These are phyloP conservation scores for Callitettix versicolor DNA, from an alignment of 1,140 invertebrate genomes.

Conservation along the genomic window DNA sequence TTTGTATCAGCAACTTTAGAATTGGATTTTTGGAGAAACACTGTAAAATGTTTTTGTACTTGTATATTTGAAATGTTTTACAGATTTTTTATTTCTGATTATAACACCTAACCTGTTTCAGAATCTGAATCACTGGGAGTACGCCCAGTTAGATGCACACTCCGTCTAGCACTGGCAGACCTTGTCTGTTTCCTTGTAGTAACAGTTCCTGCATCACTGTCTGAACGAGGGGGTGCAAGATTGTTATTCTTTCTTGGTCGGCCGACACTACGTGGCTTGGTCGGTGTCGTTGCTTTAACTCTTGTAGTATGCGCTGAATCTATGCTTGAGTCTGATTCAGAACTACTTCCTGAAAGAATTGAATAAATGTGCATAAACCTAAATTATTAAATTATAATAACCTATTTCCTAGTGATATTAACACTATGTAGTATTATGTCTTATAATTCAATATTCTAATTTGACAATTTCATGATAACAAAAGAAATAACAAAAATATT, in stretches of 20 bases:
- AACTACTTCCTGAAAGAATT: slow-evolving; percentile 20
- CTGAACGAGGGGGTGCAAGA: slow-evolving; percentile 20
- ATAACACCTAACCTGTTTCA: slow-evolving; percentile 42
- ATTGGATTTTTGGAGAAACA: no score
- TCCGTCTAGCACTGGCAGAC: slow-evolving; percentile 34
- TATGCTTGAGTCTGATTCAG: slow-evolving; percentile 21
- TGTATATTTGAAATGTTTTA: no score
- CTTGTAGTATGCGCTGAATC: slow-evolving; percentile 9
- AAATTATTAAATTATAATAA: no score
- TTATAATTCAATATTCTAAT: no score
- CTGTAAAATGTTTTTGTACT: no score
- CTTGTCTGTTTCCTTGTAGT: slow-evolving; percentile 37
- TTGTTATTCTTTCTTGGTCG: slow-evolving; percentile 20
- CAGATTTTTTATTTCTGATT: no score
- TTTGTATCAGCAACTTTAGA: no score
- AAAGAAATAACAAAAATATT: no score
- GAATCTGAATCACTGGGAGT: slow-evolving; percentile 39
- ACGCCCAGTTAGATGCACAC: slow-evolving; percentile 34
- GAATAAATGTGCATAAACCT: not conserved
- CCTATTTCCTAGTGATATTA: no score
- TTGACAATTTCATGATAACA: no score
- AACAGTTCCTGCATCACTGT: slow-evolving; percentile 33
- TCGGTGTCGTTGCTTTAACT: slow-evolving; percentile 8
- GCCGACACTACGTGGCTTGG: slow-evolving; percentile 13
- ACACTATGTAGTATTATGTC: no score